Percentiles rank a stretch among this genome's conserved stretches.
These are phyloP conservation scores for Plecotus auritus DNA, from an alignment of 2,113 vertebrate genomes.

Conservation along the genomic window DNA sequence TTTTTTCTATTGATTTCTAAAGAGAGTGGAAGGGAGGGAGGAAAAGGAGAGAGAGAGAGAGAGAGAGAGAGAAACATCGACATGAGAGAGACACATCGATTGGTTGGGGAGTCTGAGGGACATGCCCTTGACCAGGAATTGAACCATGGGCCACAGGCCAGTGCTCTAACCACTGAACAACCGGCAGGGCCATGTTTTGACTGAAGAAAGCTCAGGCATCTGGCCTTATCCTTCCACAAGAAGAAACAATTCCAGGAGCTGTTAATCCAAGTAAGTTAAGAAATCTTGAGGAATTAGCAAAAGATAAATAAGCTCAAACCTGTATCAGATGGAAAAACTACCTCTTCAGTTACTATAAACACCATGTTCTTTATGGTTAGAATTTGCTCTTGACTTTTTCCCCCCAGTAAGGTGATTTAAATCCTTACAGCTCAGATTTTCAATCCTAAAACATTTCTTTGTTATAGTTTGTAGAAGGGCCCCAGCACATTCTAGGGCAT, in stretches of 20 bases:
- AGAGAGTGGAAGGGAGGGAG: too few relatives aligned
- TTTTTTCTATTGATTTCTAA: too few relatives aligned
- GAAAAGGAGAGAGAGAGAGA: too few relatives aligned
- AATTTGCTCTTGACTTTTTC: neutral
- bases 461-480: neutral
- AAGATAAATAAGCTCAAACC: constrained; percentile 37
- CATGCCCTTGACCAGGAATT: too few relatives aligned
- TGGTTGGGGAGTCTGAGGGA: too few relatives aligned
- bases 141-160: too few relatives aligned
- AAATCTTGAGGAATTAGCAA: constrained; percentile 16
- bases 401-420: neutral
- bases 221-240: neutral
- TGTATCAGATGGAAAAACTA: neutral
- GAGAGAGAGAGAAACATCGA: too few relatives aligned
- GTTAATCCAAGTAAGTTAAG: constrained; percentile 46
- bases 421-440: neutral
- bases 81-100: too few relatives aligned
- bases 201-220: neutral
- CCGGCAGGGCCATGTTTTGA: neutral
- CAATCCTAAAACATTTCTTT: neutral
- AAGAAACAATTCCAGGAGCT: neutral
- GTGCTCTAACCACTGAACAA: too few relatives aligned
- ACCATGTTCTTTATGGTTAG: neutral
- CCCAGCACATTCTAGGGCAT: neutral
- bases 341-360: constrained; percentile 38